Percentiles rank a stretch among this genome's conserved stretches.
phyloP scores from a whole-genome alignment of 2,888 invertebrate genomes.

The Caenorhabditis drosophilae region DNA sequence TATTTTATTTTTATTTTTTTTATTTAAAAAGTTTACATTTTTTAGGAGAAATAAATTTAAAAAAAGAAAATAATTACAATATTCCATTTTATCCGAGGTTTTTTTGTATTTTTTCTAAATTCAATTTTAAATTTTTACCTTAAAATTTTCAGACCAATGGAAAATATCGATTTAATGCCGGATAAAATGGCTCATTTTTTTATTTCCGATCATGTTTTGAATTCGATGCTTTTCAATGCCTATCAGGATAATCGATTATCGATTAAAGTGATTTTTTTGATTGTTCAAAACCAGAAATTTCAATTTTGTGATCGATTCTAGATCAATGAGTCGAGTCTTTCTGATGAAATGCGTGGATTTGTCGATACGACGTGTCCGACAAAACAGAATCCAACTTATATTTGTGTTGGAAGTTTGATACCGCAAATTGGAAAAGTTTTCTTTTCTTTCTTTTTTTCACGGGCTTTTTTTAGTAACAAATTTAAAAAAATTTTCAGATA shows the following conservation, averaged over 20 bases:
- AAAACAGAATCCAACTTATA: constrained; percentile 17
- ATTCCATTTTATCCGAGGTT: constrained; percentile 61
- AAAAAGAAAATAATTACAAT: constrained; percentile 28
- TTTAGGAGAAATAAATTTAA: constrained; percentile 62
- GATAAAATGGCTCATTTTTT: constrained; percentile 64
- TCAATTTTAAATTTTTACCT: background rate
- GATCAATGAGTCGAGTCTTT: constrained; percentile 49
- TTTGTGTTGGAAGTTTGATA: constrained; percentile 32
- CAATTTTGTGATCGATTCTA: constrained; percentile 22
- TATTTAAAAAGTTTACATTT: constrained; percentile 1
- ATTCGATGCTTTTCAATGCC: constrained; percentile 64
- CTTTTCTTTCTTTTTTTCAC: constrained; percentile 51
- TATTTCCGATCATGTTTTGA: constrained; percentile 64
- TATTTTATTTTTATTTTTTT: background rate
- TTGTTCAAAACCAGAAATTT: background rate
- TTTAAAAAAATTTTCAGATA: too few relatives aligned
- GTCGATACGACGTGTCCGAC: constrained; percentile 55
- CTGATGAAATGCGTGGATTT: constrained; percentile 53
- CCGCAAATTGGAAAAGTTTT: constrained; percentile 35
- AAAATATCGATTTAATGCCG: constrained; percentile 29
- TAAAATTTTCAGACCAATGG: constrained; percentile 43
- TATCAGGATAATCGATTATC: constrained; percentile 62
- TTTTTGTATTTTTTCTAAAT: constrained; percentile 1
- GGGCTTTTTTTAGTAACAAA: too few relatives aligned
- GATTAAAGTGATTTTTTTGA: constrained; percentile 45